These are phyloP conservation scores for Hyles vespertilio DNA, from an alignment of 1,140 invertebrate genomes.

Conservation along the genomic window DNA sequence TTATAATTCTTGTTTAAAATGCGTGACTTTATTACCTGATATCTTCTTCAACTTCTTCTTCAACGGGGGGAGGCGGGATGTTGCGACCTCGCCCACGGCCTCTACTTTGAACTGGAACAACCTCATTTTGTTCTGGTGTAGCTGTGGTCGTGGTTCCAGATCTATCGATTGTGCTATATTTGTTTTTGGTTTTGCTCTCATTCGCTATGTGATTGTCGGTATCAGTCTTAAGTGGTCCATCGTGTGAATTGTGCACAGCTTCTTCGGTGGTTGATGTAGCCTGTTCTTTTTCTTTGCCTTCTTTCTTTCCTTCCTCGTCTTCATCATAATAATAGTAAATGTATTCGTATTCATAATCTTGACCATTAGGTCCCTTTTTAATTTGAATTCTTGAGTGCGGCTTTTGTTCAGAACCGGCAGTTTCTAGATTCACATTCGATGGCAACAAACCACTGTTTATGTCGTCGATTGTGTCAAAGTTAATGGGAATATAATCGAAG, in stretches of 20 bases:
- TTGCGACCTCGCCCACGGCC: slow-evolving; percentile 77
- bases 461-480: slow-evolving; percentile 69
- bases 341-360: slow-evolving; percentile 94
- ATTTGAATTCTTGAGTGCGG: slow-evolving; percentile 84
- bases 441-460: slow-evolving; percentile 69
- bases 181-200: slow-evolving; percentile 73
- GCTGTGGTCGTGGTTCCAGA: slow-evolving; percentile 65
- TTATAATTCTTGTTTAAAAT: slow-evolving; percentile 12
- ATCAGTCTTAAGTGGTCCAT: slow-evolving; percentile 76
- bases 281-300: slow-evolving; percentile 54
- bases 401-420: slow-evolving; percentile 71
- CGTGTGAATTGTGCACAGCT: slow-evolving; percentile 73
- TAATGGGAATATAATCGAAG: slow-evolving; percentile 69
- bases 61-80: slow-evolving; percentile 68
- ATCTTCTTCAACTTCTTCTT: slow-evolving; percentile 75
- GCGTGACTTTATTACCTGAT: slow-evolving; percentile 44
- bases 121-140: slow-evolving; percentile 79
- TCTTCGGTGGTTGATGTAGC: slow-evolving; percentile 37
- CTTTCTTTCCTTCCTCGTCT: slow-evolving; percentile 79
- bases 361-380: slow-evolving; percentile 92
- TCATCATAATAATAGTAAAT: slow-evolving; percentile 94
- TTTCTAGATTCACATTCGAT: slow-evolving; percentile 68
- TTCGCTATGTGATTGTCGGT: slow-evolving; percentile 64
- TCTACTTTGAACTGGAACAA: slow-evolving; percentile 77
- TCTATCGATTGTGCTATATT: slow-evolving; percentile 82